These are phyloP conservation scores for Zhuqinia jingwanae DNA, from an alignment of 2,888 invertebrate species.

Conservation along the genomic window DNA sequence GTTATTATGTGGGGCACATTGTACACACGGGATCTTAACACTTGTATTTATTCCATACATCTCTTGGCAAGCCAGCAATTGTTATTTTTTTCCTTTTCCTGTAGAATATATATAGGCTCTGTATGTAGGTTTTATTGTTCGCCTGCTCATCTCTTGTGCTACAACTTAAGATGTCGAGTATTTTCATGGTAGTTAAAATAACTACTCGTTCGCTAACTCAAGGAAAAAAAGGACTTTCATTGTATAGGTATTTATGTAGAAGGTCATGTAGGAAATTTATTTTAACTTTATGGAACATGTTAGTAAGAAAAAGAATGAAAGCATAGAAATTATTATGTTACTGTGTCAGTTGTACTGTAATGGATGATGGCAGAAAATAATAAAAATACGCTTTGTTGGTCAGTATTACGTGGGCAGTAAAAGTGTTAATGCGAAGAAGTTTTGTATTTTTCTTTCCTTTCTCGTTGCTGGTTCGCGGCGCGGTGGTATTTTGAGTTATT, in stretches of 20 bases:
- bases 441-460: neutral
- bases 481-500: neutral
- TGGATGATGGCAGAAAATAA: neutral
- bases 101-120: too few species aligned
- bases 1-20: neutral
- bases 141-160: neutral
- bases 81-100: neutral
- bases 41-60: neutral
- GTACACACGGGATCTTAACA: slow-evolving; percentile 8
- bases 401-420: neutral
- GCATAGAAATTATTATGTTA: slow-evolving; percentile 34
- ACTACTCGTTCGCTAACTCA: slow-evolving; percentile 2
- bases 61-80: slow-evolving; percentile 2
- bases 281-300: neutral
- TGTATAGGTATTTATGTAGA: neutral
- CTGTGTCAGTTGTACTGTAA: slow-evolving; percentile 31
- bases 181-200: neutral
- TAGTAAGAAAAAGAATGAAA: slow-evolving; percentile 13
- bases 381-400: too few species aligned
- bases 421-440: slow-evolving; percentile 11
- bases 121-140: neutral
- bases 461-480: too few species aligned
- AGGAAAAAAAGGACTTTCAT: neutral
- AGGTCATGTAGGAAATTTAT: neutral
- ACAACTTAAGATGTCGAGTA: neutral